Percentiles rank a stretch among this genome's conserved stretches.
These are phyloP conservation scores for Dinomys branickii DNA, from an alignment of 2,113 vertebrate species.

Conservation along the genomic window DNA sequence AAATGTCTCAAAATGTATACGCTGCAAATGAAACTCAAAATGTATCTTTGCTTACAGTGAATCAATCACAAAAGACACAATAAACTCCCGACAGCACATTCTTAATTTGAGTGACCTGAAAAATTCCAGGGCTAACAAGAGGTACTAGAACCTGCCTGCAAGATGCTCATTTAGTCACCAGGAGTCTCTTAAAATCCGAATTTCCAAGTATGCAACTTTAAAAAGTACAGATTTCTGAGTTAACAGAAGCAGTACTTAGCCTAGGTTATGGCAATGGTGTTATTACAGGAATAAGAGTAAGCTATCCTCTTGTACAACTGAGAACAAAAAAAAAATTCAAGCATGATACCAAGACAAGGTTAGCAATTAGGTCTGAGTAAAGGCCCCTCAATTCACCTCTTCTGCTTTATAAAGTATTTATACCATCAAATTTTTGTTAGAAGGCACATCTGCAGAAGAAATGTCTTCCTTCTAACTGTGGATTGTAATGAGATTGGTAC, in stretches of 20 bases:
- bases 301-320: neutral
- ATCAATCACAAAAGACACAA: neutral
- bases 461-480: neutral
- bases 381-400: neutral
- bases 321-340: slow-evolving; percentile 1
- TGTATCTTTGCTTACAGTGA: neutral
- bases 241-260: neutral
- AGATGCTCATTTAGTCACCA: neutral
- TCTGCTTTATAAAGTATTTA: slow-evolving; percentile 32
- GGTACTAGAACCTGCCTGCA: neutral
- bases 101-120: slow-evolving; percentile 14
- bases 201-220: neutral
- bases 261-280: neutral
- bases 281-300: neutral
- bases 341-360: neutral
- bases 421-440: neutral
- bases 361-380: neutral
- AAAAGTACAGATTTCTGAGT: neutral
- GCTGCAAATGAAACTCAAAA: slow-evolving; percentile 38
- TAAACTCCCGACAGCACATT: neutral
- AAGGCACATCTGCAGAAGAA: neutral
- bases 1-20: slow-evolving; percentile 24
- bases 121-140: neutral
- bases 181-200: slow-evolving; percentile 6
- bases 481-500: neutral